Evolutionary conservation across 2,113 vertebrate genomes (phyloP), one percentile per base, ranked within the genome.

Genomic region (Pyrgilauda ruficollis): DNA sequence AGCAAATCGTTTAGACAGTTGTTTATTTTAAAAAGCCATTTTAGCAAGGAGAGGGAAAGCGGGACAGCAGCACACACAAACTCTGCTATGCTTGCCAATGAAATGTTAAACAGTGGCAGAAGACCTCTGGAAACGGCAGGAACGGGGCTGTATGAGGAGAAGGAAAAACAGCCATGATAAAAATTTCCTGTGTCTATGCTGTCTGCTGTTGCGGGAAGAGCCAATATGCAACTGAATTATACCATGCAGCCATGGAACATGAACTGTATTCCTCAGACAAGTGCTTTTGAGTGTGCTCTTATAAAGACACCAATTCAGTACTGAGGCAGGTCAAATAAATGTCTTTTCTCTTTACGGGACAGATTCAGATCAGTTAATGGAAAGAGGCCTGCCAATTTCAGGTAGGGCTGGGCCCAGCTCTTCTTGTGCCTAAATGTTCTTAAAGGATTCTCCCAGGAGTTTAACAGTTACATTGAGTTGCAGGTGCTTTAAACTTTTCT

Each of bases 1-100:
- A 97, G 93, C 96, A 97, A 97, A 97, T 97, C 50, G 14, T 96
- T 97, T 97, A 97, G 93, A 94, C 91, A 96, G 91, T 95, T 96
- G 93, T 96, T 97, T 97, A 95, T 97, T 97, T 96, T 91, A 84
- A 92, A 96, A 96, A 97, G 91, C 69, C 90, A 86, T 95, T 97
- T 97, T 89, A 97, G 88, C 89, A 92, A 84, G 83, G 70, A 96
- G 87, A 87, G 28, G 70, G 87, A 96, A 94, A 87, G 95, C 41
- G 5, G 92, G 86, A 95, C 74, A 92, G 95, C 93, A 92, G 94
- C 50, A 20, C 70, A 68, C 83, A 94, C 30, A 33, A 81, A 91
- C 53, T 58, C 64, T 61, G 53, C 87, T 92, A 73, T 27, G 58
- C 89, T 94, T 95, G 89, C 92, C 96, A 97, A 61, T 0, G 49